Conservation (phyloP, 2,797 vertebrate species). For the Malurus leucopterus region DNA sequence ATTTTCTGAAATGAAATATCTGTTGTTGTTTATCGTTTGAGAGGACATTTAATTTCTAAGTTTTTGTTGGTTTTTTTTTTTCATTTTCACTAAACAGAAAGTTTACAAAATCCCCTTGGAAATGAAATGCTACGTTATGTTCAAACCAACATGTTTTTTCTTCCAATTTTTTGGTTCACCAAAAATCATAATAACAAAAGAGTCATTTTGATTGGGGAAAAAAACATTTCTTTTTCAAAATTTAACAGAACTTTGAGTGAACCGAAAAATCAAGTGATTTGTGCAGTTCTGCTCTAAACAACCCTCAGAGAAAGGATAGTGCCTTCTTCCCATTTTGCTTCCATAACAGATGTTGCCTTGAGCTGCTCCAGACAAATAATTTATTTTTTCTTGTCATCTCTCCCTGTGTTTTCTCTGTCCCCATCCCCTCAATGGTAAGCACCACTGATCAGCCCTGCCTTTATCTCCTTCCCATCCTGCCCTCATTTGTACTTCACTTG, state of each 20-base stretch:
- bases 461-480: neutral
- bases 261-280: constrained; percentile 47
- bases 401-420: neutral
- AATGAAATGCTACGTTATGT: neutral
- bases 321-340: constrained; percentile 9
- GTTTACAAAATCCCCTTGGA: neutral
- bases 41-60: neutral
- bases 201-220: neutral
- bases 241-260: constrained; percentile 32
- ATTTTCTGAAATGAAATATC: neutral
- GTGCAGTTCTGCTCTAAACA: constrained; percentile 28
- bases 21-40: neutral
- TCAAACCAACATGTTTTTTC: neutral
- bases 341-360: constrained; percentile 31
- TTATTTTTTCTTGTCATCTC: neutral
- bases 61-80: neutral
- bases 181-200: constrained; percentile 18
- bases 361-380: neutral
- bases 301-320: neutral
- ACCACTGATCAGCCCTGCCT: neutral
- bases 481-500: neutral
- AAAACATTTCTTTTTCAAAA: neutral
- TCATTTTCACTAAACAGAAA: neutral
- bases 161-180: constrained; percentile 28
- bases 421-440: neutral